Conservation (phyloP, 2,113 vertebrate genomes). For the Mesembrinibis cayennensis region DNA sequence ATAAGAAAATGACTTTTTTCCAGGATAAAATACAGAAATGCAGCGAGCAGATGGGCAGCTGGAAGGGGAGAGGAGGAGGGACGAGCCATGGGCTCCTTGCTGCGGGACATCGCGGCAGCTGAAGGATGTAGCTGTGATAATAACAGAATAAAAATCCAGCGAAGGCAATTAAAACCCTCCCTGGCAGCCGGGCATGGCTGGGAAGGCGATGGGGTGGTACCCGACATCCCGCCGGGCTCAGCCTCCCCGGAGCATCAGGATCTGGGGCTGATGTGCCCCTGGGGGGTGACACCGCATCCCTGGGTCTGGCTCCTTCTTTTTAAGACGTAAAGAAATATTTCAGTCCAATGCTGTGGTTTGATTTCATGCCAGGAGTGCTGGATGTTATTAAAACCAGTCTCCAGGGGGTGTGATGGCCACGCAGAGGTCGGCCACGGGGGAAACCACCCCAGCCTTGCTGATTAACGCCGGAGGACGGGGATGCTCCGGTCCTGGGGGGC, state of each 20-base stretch:
- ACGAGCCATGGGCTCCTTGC: background rate
- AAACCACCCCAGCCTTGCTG: background rate
- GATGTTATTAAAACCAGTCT: background rate
- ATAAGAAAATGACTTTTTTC: background rate
- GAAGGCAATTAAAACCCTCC: background rate
- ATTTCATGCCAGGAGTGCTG: background rate
- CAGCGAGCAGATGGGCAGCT: background rate
- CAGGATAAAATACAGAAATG: background rate
- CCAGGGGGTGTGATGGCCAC: background rate
- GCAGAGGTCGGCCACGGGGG: rapidly evolving
- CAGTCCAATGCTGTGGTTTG: rapidly evolving
- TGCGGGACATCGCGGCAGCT: background rate
- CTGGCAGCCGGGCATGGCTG: background rate
- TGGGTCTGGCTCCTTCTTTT: background rate
- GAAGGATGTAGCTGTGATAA: background rate
- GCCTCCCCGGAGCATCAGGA: background rate
- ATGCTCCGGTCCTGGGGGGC: rapidly evolving
- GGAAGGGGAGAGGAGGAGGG: background rate
- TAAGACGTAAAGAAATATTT: background rate
- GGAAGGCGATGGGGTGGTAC: background rate
- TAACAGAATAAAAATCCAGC: background rate
- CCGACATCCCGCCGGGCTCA: rapidly evolving
- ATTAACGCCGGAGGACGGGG: rapidly evolving
- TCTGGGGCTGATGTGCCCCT: background rate
- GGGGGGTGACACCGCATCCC: background rate